Conservation (phyloP, 2,888 invertebrate genomes). For the Philereme vetulata region DNA sequence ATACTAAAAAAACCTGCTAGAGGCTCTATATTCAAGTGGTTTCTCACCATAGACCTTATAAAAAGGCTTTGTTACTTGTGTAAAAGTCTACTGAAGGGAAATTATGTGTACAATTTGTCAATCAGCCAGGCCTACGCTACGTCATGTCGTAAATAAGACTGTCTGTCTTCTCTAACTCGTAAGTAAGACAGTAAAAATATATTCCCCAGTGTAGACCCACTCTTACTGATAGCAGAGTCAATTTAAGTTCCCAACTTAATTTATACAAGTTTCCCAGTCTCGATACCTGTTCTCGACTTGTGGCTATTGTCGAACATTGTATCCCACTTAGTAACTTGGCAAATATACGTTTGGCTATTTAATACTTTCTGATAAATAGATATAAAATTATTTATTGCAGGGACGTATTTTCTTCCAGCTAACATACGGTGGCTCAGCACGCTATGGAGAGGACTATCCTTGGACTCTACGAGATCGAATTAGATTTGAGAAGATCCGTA, state of each 20-base stretch:
- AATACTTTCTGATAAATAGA: neutral
- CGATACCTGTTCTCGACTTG: slow-evolving; percentile 54
- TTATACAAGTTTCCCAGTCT: slow-evolving; percentile 53
- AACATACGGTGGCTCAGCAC: too few relatives aligned
- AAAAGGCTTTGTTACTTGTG: too few relatives aligned
- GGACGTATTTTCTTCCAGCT: too few relatives aligned
- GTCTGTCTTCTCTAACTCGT: neutral
- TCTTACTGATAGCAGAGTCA: slow-evolving; percentile 59
- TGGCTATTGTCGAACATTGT: slow-evolving; percentile 46
- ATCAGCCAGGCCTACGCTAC: too few relatives aligned
- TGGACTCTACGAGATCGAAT: too few relatives aligned
- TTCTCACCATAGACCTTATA: too few relatives aligned
- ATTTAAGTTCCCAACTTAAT: slow-evolving; percentile 71
- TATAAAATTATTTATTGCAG: neutral
- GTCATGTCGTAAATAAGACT: neutral
- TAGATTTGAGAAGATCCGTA: too few relatives aligned
- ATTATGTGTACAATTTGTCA: too few relatives aligned
- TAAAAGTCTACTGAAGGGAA: too few relatives aligned
- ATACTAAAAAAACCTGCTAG: too few relatives aligned
- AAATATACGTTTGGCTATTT: slow-evolving; percentile 2
- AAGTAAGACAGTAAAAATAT: neutral
- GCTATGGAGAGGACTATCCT: too few relatives aligned
- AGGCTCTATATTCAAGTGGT: too few relatives aligned
- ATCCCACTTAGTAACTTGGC: slow-evolving; percentile 31
- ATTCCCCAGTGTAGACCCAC: slow-evolving; percentile 23